Conservation (phyloP, 1,140 invertebrate species). For the Heliconius hewitsoni region DNA sequence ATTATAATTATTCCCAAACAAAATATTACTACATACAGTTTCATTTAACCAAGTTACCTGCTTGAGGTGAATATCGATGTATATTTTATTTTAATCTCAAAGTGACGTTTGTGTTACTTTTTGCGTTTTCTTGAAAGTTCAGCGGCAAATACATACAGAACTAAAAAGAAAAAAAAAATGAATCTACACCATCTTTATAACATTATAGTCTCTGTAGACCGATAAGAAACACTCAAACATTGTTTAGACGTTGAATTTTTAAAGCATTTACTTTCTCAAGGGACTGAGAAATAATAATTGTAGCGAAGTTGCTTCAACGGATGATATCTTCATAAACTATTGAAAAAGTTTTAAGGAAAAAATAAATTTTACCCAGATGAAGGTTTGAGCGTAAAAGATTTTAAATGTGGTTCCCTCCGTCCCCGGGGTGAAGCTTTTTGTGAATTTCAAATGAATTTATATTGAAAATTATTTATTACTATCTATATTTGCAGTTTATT, state of each 20-base stretch:
- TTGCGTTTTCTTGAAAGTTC: not conserved
- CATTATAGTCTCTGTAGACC: not conserved
- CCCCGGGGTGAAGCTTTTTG: not conserved
- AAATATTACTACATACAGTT: too few species aligned
- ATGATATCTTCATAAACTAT: not conserved
- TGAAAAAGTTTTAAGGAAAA: not conserved
- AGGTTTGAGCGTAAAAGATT: not conserved
- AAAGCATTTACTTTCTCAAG: not conserved
- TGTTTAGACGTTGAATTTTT: not conserved
- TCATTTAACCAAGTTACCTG: too few species aligned
- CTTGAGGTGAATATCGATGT: too few species aligned
- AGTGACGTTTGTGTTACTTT: too few species aligned
- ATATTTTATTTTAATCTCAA: too few species aligned
- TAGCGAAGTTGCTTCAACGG: not conserved
- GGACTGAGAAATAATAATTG: not conserved
- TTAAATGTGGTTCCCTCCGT: not conserved
- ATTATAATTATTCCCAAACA: too few species aligned
- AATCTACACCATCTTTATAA: not conserved
- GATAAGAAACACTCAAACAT: not conserved
- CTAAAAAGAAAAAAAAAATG: not conserved
- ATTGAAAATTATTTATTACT: not conserved
- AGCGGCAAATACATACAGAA: too few species aligned
- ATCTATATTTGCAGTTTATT: not conserved
- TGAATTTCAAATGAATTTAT: conserved; percentile 2
- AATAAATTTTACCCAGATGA: not conserved